Conservation (phyloP, 2,113 vertebrate species). For the Turnix velox region DNA sequence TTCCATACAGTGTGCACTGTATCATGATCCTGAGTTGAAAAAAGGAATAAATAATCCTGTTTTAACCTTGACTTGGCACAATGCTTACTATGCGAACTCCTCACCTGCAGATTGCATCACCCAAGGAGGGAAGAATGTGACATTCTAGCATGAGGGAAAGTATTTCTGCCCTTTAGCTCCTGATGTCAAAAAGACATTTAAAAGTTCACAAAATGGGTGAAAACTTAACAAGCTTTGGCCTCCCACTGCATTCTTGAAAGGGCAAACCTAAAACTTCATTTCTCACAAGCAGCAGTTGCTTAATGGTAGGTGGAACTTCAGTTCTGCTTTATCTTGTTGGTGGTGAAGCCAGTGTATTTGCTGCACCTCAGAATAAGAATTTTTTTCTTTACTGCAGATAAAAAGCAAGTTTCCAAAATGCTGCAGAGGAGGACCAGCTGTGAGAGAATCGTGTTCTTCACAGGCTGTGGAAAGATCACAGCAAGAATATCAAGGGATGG, state of each 20-base stretch:
- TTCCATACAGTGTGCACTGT: slow-evolving; percentile 15
- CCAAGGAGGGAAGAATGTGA: neutral
- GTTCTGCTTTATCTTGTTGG: neutral
- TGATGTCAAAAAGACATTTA: neutral
- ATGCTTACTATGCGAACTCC: neutral
- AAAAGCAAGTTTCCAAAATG: slow-evolving; percentile 29
- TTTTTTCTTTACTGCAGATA: neutral
- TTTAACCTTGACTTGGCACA: neutral
- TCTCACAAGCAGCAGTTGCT: neutral
- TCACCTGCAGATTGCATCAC: neutral
- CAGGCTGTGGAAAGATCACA: neutral
- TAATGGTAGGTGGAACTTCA: neutral
- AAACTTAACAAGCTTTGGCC: neutral
- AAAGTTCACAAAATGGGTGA: slow-evolving; percentile 15
- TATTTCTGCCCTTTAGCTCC: neutral
- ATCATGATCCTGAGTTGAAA: slow-evolving; percentile 17
- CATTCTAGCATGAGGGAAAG: neutral
- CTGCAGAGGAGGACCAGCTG: neutral
- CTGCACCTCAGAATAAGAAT: neutral
- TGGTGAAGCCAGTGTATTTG: neutral
- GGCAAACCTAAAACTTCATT: slow-evolving; percentile 21
- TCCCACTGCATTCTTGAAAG: neutral
- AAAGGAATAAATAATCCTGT: neutral
- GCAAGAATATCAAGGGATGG: neutral
- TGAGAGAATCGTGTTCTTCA: slow-evolving; percentile 18